These are phyloP conservation scores for Psittacula derbiana DNA, from an alignment of 2,797 vertebrate genomes.

Conservation along the genomic window DNA sequence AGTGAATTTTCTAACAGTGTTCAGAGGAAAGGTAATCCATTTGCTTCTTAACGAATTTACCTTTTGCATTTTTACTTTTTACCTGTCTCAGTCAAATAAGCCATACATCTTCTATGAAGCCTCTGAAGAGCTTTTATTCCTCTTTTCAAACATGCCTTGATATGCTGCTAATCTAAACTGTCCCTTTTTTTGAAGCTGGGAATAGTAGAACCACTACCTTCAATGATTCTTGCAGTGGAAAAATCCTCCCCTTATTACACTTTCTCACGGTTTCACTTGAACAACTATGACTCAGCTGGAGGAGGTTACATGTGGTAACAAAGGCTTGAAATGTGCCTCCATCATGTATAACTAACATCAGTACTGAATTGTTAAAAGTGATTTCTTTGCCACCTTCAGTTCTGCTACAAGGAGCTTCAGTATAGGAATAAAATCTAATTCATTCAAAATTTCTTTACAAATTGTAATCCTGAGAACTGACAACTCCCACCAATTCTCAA, in stretches of 20 bases:
- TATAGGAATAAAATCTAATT: not conserved
- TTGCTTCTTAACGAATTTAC: not conserved
- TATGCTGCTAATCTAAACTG: not conserved
- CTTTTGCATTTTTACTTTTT: not conserved
- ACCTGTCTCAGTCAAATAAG: not conserved
- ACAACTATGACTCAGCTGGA: not conserved
- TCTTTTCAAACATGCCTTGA: not conserved
- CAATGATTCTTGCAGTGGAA: not conserved
- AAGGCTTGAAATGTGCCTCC: not conserved
- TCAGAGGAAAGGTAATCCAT: not conserved
- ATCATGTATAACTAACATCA: not conserved
- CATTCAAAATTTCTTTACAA: not conserved
- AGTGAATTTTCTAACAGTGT: not conserved
- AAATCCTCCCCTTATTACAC: not conserved
- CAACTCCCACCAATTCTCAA: not conserved
- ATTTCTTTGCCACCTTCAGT: not conserved
- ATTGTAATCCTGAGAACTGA: not conserved
- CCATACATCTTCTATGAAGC: not conserved
- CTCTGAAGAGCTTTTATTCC: not conserved
- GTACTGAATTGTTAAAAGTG: not conserved
- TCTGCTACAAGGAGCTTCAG: not conserved
- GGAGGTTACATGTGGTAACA: not conserved
- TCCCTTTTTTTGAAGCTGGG: not conserved
- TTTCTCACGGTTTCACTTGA: not conserved
- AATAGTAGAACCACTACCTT: not conserved